Base-by-base conservation (phyloP, 1,140 invertebrate genomes). In the Melitaea cinxia region DNA sequence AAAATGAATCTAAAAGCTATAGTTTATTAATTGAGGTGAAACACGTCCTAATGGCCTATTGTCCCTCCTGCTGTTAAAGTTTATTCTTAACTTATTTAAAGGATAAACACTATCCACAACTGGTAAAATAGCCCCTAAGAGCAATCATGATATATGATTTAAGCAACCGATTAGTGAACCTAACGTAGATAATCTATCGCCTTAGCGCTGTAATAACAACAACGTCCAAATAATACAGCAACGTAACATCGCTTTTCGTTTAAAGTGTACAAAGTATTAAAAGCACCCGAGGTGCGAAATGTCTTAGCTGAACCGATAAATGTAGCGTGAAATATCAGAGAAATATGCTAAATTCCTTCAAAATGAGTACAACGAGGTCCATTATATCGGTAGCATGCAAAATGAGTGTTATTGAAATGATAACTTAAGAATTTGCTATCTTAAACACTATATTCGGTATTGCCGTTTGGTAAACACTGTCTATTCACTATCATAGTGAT, bases 311-410 rank as follows among this genome's bases (percentile, higher is more conserved):
- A 24, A 14, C 59, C 70, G 70, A 68, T 83, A 81, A 78, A 73
- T 72, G 66, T 56, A 67, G 65, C 71, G 77, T 72, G 72, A 83
- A 81, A 80, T 81, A 67, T 80, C 71, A 62, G 63, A 70, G 77
- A 77, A 75, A 70, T 73, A 73, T 72, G 72, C 70, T 68, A 79
- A 64, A 79, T 79, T 77, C 72, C 75, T 62, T 69, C 37, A 55
- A 33, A 69, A 71, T 64, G 49, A 63, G 55, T 33, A 42, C n/a
- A 52, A 28, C 15, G 42, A 14, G 6, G 47, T 50, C 6, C 30
- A 2, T 1, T 12, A 42, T 17, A 15, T 42, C 17, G 7, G 39
- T 42, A 42, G 4, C 15, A 42, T 42, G 30, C 30, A 33, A 26
- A 26, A 26, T 33, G 7, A 1, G 30, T 33, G 12, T 33, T 1